A percentile compares a stretch with the other conserved stretches of the same genome.
These are phyloP conservation scores for Morpho deidamia DNA, from an alignment of 2,888 invertebrate species.

Conservation along the genomic window DNA sequence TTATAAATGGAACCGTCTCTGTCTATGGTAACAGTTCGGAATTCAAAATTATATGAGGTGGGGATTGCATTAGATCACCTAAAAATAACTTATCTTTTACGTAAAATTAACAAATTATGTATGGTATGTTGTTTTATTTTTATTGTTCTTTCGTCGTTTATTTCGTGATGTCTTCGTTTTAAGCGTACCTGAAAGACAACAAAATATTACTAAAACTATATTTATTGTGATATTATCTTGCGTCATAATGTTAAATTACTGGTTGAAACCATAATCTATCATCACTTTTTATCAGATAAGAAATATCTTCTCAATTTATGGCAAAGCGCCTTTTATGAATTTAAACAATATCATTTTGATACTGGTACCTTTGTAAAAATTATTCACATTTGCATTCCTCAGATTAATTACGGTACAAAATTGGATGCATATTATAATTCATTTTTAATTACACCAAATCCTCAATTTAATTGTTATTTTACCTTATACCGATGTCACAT, in stretches of 20 bases:
- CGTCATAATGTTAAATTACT: no score
- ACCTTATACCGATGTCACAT: no score
- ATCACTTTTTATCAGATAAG: no score
- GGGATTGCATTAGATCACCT: conserved; percentile 43
- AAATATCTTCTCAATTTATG: no score
- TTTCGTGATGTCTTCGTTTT: conserved; percentile 48
- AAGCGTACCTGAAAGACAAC: conserved; percentile 60
- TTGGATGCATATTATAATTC: not conserved
- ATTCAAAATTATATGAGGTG: conserved; percentile 39
- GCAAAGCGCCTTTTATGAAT: no score
- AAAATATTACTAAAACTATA: conserved; percentile 1
- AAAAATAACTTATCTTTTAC: conserved; percentile 46
- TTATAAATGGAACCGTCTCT: not conserved
- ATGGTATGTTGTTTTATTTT: conserved; percentile 48
- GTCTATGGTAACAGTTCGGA: conserved; percentile 25
- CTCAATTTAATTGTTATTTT: not conserved
- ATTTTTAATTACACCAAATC: not conserved
- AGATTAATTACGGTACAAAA: no score
- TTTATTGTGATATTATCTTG: not conserved
- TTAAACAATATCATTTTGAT: no score
- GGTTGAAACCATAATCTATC: no score
- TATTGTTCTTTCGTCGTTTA: conserved; percentile 43
- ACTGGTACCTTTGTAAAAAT: not conserved
- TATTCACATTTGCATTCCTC: not conserved
- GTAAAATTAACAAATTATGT: conserved; percentile 33